These are phyloP conservation scores for Puffinus mauretanicus DNA, from an alignment of 2,113 vertebrate species.

Conservation along the genomic window DNA sequence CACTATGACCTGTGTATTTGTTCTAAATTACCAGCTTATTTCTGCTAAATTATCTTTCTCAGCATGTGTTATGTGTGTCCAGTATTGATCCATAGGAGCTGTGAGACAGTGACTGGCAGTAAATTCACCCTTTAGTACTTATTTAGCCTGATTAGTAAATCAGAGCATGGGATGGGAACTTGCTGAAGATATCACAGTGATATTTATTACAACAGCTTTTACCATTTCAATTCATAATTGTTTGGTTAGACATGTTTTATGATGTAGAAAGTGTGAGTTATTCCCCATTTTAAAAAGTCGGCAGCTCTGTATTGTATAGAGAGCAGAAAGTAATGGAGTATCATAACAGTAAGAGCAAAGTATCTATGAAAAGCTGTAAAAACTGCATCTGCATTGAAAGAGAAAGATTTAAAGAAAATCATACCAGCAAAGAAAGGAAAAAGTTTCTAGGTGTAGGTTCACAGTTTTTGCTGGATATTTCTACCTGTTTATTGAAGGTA, in stretches of 20 bases:
- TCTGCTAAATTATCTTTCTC: background rate
- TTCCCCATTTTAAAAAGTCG: background rate
- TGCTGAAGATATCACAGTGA: background rate
- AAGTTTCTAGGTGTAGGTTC: background rate
- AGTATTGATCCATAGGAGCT: background rate
- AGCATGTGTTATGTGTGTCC: background rate
- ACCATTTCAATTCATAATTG: background rate
- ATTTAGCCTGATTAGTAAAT: background rate
- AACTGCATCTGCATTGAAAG: background rate
- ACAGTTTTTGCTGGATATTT: background rate
- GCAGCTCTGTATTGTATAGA: background rate
- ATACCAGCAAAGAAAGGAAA: background rate
- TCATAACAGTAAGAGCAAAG: background rate
- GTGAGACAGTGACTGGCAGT: background rate
- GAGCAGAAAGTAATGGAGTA: background rate
- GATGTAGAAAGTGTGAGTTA: background rate
- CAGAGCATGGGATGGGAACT: background rate
- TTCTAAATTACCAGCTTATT: background rate
- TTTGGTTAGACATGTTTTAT: background rate
- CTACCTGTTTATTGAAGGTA: background rate
- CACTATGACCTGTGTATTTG: background rate
- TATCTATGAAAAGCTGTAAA: background rate
- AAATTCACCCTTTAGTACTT: background rate
- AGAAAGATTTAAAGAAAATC: background rate
- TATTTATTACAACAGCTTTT: background rate